These are phyloP conservation scores for Erebia ligea DNA, from an alignment of 2,888 invertebrate genomes.

Conservation along the genomic window DNA sequence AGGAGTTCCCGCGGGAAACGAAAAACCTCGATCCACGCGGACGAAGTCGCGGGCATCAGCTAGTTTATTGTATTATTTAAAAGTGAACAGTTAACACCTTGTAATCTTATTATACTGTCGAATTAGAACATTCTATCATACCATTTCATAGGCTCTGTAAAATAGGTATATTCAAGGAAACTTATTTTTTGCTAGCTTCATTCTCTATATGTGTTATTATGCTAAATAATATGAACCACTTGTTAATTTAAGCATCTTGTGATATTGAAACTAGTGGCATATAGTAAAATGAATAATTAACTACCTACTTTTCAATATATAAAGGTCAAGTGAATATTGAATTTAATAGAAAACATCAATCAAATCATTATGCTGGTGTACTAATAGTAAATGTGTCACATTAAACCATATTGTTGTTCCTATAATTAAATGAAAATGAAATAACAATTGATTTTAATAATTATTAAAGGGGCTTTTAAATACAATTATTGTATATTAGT, in stretches of 20 bases:
- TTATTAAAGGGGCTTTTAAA: not conserved
- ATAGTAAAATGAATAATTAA: constrained; percentile 38
- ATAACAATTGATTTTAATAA: not conserved
- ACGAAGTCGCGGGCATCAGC: no score
- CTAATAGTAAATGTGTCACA: constrained; percentile 7
- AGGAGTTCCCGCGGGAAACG: no score
- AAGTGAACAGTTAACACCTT: no score
- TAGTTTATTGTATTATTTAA: no score
- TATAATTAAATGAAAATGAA: not conserved
- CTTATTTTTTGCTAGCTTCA: not conserved
- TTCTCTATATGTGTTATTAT: constrained; percentile 14
- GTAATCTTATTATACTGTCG: not conserved
- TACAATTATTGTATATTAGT: no score
- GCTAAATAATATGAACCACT: constrained; percentile 21
- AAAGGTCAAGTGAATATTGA: constrained; percentile 39
- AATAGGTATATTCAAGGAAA: not conserved
- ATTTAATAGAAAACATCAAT: constrained; percentile 25
- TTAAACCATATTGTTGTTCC: not conserved
- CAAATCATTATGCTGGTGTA: not conserved
- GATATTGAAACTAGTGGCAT: constrained; percentile 33
- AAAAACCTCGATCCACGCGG: no score
- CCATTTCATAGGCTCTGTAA: not conserved
- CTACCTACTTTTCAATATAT: constrained; percentile 29
- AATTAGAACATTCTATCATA: not conserved
- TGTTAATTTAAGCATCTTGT: constrained; percentile 31